A percentile compares a stretch with the other conserved stretches of the same genome.
Conservation (phyloP, 2,113 vertebrate genomes). For the Coptodon rendalli region DNA sequence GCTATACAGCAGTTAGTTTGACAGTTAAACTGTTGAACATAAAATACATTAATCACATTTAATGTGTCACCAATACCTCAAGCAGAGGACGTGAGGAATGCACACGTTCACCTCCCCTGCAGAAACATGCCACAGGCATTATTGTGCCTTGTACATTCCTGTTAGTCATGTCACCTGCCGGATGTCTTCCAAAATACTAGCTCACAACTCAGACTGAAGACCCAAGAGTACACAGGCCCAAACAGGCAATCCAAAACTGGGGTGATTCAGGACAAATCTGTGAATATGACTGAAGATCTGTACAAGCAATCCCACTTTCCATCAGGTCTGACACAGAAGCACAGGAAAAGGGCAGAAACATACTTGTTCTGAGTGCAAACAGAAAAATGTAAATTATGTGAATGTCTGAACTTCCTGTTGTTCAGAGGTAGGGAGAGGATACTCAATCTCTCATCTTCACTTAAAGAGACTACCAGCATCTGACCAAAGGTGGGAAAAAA, state of each 20-base stretch:
- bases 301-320: background rate
- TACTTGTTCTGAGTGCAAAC: background rate
- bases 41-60: background rate
- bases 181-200: background rate
- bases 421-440: background rate
- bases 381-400: background rate
- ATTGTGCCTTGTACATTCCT: background rate
- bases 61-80: background rate
- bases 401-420: background rate
- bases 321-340: background rate
- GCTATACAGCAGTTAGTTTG: background rate
- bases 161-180: background rate
- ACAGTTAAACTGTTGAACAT: background rate
- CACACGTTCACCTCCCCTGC: background rate
- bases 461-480: background rate
- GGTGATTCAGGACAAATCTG: background rate
- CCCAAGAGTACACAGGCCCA: background rate
- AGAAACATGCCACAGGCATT: background rate
- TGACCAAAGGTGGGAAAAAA: rapidly evolving
- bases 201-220: background rate
- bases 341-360: background rate
- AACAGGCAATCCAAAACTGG: background rate
- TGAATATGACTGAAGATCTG: background rate
- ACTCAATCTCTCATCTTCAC: background rate
- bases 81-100: background rate